These are phyloP conservation scores for Solea senegalensis DNA, from an alignment of 2,113 vertebrate genomes.

Conservation along the genomic window DNA sequence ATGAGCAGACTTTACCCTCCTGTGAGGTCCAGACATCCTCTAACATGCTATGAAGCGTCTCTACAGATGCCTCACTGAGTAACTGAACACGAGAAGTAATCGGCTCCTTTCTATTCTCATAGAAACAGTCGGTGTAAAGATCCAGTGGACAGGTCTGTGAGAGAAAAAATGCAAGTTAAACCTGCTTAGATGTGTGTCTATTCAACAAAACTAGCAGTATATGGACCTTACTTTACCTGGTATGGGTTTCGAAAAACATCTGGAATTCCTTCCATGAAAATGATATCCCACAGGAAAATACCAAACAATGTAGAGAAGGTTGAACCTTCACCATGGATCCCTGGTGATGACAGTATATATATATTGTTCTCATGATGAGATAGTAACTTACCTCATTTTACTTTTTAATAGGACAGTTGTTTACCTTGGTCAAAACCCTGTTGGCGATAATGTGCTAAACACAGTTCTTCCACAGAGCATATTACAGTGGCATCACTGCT, in stretches of 20 bases:
- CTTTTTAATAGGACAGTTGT: neutral
- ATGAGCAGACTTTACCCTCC: slow-evolving; percentile 83
- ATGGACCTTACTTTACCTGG: slow-evolving; percentile 82
- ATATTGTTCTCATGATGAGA: neutral
- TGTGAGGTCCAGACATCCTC: slow-evolving; percentile 86
- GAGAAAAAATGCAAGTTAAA: neutral
- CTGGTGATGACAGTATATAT: slow-evolving; percentile 64
- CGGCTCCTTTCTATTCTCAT: slow-evolving; percentile 82
- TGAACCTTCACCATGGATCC: slow-evolving; percentile 95
- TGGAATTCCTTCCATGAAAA: slow-evolving; percentile 89
- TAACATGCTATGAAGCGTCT: slow-evolving; percentile 81
- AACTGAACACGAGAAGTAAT: slow-evolving; percentile 84
- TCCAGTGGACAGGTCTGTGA: slow-evolving; percentile 88
- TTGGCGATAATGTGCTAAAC: slow-evolving; percentile 85
- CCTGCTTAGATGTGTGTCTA: neutral
- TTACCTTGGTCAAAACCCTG: slow-evolving; percentile 93
- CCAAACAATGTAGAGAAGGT: slow-evolving; percentile 90
- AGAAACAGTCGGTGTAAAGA: slow-evolving; percentile 93
- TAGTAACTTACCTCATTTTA: neutral
- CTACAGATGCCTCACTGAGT: slow-evolving; percentile 77
- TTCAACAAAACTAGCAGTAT: neutral
- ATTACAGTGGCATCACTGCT: slow-evolving; percentile 78
- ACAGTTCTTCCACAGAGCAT: slow-evolving; percentile 95
- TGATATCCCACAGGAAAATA: slow-evolving; percentile 92
- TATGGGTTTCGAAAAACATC: slow-evolving; percentile 92